These are phyloP conservation scores for Prietella phreatophila DNA, from an alignment of 2,113 vertebrate species.

Conservation along the genomic window DNA sequence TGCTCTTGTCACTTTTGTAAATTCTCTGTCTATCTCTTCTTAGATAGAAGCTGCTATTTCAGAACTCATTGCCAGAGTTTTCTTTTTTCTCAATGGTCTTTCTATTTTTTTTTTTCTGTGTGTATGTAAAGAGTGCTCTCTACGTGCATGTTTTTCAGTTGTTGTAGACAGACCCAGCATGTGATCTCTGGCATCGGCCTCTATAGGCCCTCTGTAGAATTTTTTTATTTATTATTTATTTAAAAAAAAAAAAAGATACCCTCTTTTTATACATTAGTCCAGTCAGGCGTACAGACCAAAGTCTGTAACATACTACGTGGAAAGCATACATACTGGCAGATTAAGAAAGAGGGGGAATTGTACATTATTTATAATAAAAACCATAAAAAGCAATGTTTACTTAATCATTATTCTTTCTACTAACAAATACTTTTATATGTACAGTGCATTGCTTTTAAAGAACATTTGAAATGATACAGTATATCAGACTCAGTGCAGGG, in stretches of 20 bases:
- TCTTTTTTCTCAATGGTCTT: not conserved
- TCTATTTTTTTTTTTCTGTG: not conserved
- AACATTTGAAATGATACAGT: too few relatives aligned
- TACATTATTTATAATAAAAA: not conserved
- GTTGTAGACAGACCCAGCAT: not conserved
- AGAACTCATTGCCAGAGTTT: slow-evolving; percentile 45
- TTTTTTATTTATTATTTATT: not conserved
- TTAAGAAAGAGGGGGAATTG: slow-evolving; percentile 48
- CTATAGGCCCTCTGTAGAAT: slow-evolving; percentile 1
- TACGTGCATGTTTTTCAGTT: slow-evolving; percentile 31
- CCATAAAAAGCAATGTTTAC: not conserved
- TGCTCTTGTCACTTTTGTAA: not conserved
- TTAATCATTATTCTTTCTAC: not conserved
- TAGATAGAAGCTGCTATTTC: slow-evolving; percentile 59
- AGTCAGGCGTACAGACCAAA: slow-evolving; percentile 53
- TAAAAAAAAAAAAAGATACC: too few relatives aligned
- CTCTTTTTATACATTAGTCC: slow-evolving; percentile 51
- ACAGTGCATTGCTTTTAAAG: not conserved
- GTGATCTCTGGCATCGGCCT: slow-evolving; percentile 15
- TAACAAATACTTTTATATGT: not conserved
- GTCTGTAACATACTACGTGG: slow-evolving; percentile 19
- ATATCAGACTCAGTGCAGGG: not conserved
- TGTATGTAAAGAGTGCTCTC: not conserved
- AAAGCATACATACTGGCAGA: slow-evolving; percentile 46
- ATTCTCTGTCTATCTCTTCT: slow-evolving; percentile 19